Percentiles rank a stretch among this genome's conserved stretches.
Conservation (phyloP, 2,888 invertebrate species). For the Drosophila bunnanda region DNA sequence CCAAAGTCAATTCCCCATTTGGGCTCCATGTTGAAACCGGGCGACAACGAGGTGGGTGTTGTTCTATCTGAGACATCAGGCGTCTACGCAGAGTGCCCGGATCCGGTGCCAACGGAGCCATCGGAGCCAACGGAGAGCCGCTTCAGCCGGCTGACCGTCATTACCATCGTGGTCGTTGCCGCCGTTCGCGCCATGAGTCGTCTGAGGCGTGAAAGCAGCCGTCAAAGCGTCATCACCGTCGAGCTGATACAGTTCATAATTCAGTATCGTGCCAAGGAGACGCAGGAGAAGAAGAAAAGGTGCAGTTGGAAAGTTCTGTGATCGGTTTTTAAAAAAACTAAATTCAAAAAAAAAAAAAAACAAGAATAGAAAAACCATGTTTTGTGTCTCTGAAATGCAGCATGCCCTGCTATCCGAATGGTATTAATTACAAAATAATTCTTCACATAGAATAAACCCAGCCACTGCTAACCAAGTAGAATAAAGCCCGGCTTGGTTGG, state of each 20-base stretch:
- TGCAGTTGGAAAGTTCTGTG: slow-evolving; percentile 59
- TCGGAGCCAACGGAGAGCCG: slow-evolving; percentile 37
- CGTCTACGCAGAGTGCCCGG: slow-evolving; percentile 16
- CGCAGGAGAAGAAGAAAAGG: slow-evolving; percentile 83
- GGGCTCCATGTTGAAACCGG: slow-evolving; percentile 55
- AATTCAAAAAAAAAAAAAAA: background rate
- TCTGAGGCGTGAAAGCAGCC: slow-evolving; percentile 80
- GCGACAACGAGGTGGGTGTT: slow-evolving; percentile 40
- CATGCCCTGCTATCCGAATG: slow-evolving; percentile 70
- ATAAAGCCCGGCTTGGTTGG: slow-evolving; percentile 17
- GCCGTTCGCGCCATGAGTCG: slow-evolving; percentile 78
- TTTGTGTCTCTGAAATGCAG: slow-evolving; percentile 72
- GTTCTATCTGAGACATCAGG: slow-evolving; percentile 43
- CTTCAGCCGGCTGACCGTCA: slow-evolving; percentile 47
- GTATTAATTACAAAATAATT: slow-evolving; percentile 61
- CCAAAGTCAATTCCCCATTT: slow-evolving; percentile 63
- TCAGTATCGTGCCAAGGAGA: slow-evolving; percentile 84
- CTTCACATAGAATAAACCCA: slow-evolving; percentile 17
- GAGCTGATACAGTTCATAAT: slow-evolving; percentile 85
- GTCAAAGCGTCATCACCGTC: slow-evolving; percentile 84
- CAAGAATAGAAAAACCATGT: slow-evolving; percentile 50
- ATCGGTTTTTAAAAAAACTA: background rate
- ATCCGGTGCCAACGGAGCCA: slow-evolving; percentile 5
- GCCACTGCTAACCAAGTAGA: slow-evolving; percentile 9
- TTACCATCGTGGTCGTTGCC: slow-evolving; percentile 62